Evolutionary conservation across 1,140 invertebrate genomes (phyloP).

Genomic region (Heliconius nattereri): DNA sequence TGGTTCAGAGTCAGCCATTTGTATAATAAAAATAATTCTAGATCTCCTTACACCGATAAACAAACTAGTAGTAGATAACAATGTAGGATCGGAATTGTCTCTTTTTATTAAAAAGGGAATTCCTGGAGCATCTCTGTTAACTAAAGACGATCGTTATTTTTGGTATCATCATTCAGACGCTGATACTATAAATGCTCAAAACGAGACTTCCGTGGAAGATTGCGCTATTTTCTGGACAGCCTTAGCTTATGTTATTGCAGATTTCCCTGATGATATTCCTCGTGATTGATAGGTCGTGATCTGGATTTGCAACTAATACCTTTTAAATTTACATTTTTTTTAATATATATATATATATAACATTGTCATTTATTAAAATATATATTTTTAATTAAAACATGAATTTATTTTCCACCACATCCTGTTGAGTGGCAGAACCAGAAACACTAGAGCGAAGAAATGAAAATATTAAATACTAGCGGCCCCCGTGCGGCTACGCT

Average conservation of each 20-base stretch:
- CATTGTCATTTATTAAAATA: no score
- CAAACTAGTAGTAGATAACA: constrained; percentile 48
- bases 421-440: no score
- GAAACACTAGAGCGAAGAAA: no score
- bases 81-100: constrained; percentile 85
- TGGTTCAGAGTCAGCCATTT: constrained; percentile 81
- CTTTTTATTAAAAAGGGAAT: constrained; percentile 84
- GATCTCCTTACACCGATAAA: constrained; percentile 81
- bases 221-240: constrained; percentile 87
- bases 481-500: no score
- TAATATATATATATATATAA: no score
- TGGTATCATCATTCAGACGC: constrained; percentile 90
- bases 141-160: constrained; percentile 87
- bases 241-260: constrained; percentile 86
- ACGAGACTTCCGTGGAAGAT: constrained; percentile 83
- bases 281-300: neutral
- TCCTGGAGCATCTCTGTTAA: constrained; percentile 86
- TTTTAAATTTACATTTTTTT: no score
- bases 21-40: constrained; percentile 85
- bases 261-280: constrained; percentile 85
- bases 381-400: no score
- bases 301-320: neutral
- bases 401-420: no score
- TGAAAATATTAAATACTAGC: no score
- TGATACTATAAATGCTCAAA: constrained; percentile 87